phyloP scores from a whole-genome alignment of 1,140 invertebrate species.

The Drosophila sulfurigaster region DNA sequence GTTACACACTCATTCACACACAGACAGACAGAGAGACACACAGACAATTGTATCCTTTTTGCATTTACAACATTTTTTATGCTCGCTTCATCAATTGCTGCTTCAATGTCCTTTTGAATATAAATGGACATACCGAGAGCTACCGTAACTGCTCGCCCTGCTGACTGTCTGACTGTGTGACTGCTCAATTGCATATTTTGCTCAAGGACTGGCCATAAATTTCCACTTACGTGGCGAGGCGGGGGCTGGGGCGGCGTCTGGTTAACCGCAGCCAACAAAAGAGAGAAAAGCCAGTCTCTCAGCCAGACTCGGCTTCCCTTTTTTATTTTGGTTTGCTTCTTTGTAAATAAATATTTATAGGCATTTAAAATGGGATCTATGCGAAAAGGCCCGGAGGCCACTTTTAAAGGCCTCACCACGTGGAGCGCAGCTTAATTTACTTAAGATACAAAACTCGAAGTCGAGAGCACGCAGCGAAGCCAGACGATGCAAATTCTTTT shows the following conservation, averaged over 20 bases:
- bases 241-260: conserved; percentile 11
- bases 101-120: conserved; percentile 55
- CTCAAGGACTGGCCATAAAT: conserved; percentile 55
- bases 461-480: background rate
- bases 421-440: conserved; percentile 66
- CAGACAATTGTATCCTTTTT: conserved; percentile 56
- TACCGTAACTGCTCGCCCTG: background rate
- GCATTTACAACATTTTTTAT: conserved; percentile 48
- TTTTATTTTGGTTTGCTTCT: conserved; percentile 5
- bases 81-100: conserved; percentile 56
- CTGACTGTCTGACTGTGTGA: conserved; percentile 6
- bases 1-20: background rate
- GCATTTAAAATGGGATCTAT: conserved; percentile 67
- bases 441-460: conserved; percentile 59
- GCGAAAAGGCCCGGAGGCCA: background rate
- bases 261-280: conserved; percentile 41
- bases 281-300: conserved; percentile 10
- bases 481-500: conserved; percentile 65
- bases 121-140: conserved; percentile 40
- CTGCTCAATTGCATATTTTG: conserved; percentile 55
- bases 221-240: conserved; percentile 40
- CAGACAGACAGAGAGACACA: background rate
- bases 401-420: conserved; percentile 7
- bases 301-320: background rate
- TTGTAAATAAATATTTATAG: conserved; percentile 77